phyloP scores from a whole-genome alignment of 2,113 vertebrate species.

The Progne subis region DNA sequence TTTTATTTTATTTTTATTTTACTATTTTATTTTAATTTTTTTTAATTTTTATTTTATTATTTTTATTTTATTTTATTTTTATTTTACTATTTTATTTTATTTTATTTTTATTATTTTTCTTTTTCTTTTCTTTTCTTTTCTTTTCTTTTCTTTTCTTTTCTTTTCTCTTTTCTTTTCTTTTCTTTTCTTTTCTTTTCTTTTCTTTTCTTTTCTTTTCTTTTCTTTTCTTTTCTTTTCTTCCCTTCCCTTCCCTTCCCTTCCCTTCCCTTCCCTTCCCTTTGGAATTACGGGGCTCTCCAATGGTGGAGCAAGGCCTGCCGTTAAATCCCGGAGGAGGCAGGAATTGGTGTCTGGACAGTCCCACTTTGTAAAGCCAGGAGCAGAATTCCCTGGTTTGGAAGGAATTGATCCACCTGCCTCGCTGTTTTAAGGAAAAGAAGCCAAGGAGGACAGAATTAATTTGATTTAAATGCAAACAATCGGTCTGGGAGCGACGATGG shows the following conservation, averaged over 20 bases:
- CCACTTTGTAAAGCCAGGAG: neutral
- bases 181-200: no score
- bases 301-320: neutral
- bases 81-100: no score
- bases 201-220: no score
- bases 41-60: no score
- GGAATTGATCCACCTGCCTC: neutral
- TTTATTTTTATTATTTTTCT: no score
- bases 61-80: no score
- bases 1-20: no score
- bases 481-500: fast-evolving
- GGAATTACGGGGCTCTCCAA: fast-evolving
- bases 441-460: neutral
- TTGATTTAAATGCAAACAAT: neutral
- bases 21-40: neutral
- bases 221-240: no score
- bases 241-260: no score
- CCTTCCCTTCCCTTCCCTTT: neutral
- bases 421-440: neutral
- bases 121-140: no score
- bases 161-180: no score
- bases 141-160: no score
- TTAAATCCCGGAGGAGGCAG: neutral
- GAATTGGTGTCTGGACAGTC: neutral
- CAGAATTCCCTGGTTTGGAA: neutral